These are phyloP conservation scores for Andrena minutula DNA, from an alignment of 2,888 invertebrate species.

Conservation along the genomic window DNA sequence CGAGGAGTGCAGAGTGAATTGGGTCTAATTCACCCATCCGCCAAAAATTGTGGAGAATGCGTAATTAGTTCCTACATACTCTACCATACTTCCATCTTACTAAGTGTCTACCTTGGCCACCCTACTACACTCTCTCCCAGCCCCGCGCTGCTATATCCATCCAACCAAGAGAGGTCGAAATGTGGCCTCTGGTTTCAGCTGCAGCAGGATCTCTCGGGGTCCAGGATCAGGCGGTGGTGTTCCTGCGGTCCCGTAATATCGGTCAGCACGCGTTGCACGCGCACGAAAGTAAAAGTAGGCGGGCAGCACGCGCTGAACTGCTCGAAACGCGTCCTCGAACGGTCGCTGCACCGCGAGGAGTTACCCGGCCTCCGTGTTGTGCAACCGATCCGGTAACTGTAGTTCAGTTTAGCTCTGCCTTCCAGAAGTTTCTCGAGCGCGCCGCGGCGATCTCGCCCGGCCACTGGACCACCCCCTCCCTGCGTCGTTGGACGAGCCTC, in stretches of 20 bases:
- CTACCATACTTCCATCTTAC: too few species aligned
- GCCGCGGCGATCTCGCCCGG: conserved; percentile 14
- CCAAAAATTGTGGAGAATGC: too few species aligned
- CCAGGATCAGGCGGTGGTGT: conserved; percentile 26
- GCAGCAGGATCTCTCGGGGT: neutral
- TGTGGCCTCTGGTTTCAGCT: neutral
- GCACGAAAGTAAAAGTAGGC: conserved; percentile 82
- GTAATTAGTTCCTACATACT: too few species aligned
- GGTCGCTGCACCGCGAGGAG: conserved; percentile 82
- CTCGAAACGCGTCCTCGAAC: conserved; percentile 83
- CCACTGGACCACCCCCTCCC: conserved; percentile 31
- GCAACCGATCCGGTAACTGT: conserved; percentile 80
- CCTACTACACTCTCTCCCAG: neutral
- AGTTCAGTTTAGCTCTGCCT: conserved; percentile 72
- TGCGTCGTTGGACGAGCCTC: conserved; percentile 7
- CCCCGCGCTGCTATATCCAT: neutral
- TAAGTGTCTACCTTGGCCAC: too few species aligned
- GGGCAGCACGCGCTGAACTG: conserved; percentile 74
- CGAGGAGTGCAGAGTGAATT: too few species aligned
- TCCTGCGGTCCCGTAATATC: conserved; percentile 60
- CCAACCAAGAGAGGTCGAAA: neutral
- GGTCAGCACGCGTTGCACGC: conserved; percentile 59
- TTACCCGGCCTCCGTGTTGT: conserved; percentile 78
- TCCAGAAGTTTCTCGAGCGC: conserved; percentile 75
- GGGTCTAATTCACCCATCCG: too few species aligned